A percentile compares a stretch with the other conserved stretches of the same genome.
phyloP scores from a whole-genome alignment of 53 echinoderm and acorn worm genomes.

The Echinometra lucunter region DNA sequence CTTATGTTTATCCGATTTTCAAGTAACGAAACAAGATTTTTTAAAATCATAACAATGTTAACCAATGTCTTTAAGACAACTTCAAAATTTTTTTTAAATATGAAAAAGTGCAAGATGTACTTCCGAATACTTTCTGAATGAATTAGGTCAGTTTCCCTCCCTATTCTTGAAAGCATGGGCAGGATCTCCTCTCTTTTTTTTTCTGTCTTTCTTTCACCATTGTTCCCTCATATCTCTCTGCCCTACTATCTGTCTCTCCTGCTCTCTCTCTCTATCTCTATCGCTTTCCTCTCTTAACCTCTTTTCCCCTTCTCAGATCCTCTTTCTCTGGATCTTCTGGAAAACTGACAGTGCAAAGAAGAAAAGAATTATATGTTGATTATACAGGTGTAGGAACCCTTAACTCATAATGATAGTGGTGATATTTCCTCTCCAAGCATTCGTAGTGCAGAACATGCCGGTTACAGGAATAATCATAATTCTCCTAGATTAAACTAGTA shows the following conservation, averaged over 20 bases:
- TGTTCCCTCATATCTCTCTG: neutral
- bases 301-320: neutral
- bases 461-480: neutral
- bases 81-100: too few species aligned
- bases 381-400: too few species aligned
- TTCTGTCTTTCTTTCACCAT: neutral
- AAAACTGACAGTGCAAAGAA: too few species aligned
- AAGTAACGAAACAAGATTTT: too few species aligned
- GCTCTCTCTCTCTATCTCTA: conserved; percentile 23
- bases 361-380: too few species aligned
- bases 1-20: too few species aligned
- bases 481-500: neutral
- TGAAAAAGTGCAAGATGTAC: neutral
- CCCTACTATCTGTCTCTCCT: neutral
- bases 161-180: neutral
- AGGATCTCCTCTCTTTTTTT: neutral
- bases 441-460: neutral
- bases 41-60: too few species aligned
- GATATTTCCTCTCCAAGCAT: neutral
- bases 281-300: neutral
- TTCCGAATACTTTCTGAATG: neutral
- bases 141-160: neutral
- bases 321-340: neutral
- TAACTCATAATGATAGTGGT: too few species aligned
- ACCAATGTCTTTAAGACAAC: too few species aligned